Evolutionary conservation across 2,888 invertebrate species (phyloP).

Genomic region (Trachelus tabidus): DNA sequence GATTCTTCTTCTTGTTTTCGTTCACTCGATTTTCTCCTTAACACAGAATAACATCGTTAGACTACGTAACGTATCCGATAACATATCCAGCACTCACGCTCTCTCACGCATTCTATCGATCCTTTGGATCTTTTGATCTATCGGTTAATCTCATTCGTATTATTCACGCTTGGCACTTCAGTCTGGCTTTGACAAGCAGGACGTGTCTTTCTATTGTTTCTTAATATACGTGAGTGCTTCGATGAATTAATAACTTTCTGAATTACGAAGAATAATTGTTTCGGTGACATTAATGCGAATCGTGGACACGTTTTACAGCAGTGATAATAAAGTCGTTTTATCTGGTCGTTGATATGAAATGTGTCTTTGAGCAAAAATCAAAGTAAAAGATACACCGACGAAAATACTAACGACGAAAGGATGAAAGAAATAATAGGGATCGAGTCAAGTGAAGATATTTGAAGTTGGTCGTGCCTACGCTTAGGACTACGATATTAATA

Average conservation of each 20-base stretch:
- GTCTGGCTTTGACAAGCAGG: not conserved
- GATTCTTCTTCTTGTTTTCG: constrained; percentile 32
- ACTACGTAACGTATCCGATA: constrained; percentile 21
- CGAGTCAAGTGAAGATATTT: not conserved
- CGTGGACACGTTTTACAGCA: constrained; percentile 16
- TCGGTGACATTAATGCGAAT: constrained; percentile 18
- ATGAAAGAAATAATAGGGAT: not conserved
- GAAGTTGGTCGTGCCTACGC: constrained; percentile 2
- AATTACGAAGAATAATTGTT: too few species aligned
- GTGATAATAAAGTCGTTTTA: constrained; percentile 5
- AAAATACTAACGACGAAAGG: not conserved
- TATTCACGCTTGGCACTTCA: not conserved
- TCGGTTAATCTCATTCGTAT: not conserved
- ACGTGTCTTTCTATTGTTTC: not conserved
- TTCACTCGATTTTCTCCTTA: constrained; percentile 21
- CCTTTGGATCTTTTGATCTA: not conserved
- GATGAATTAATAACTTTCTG: not conserved
- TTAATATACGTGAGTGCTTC: not conserved
- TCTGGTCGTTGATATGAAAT: constrained; percentile 38
- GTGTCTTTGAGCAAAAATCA: constrained; percentile 40
- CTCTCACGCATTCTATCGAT: not conserved
- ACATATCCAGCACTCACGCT: constrained; percentile 22
- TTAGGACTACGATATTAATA: not conserved
- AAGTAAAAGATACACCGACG: constrained; percentile 5
- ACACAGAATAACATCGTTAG: constrained; percentile 28